Percentiles rank a stretch among this genome's conserved stretches.
phyloP scores from a whole-genome alignment of 2,113 vertebrate species.

The Cervus canadensis region DNA sequence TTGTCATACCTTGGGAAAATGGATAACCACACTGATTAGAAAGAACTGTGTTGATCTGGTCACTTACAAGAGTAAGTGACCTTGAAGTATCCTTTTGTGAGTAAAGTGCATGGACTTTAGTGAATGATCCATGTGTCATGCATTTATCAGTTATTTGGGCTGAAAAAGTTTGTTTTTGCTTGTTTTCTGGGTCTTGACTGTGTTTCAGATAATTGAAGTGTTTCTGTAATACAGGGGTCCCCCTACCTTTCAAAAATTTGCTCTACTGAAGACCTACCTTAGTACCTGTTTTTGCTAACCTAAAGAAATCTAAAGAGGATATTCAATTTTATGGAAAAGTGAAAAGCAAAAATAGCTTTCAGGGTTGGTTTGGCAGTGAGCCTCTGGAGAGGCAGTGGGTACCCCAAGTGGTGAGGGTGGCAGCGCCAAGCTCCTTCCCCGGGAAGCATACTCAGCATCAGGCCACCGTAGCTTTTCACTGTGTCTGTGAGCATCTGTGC shows the following conservation, averaged over 20 bases:
- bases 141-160: background rate
- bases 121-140: background rate
- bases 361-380: background rate
- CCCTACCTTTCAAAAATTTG: background rate
- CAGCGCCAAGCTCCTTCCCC: background rate
- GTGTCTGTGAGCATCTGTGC: background rate
- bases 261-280: background rate
- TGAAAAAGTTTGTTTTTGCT: background rate
- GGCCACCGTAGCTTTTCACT: background rate
- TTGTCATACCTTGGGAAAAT: background rate
- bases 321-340: background rate
- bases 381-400: background rate
- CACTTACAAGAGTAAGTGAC: background rate
- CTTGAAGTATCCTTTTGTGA: background rate
- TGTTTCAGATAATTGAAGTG: background rate
- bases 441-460: background rate
- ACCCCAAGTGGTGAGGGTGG: background rate
- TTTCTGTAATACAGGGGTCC: background rate
- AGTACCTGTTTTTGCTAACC: background rate
- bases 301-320: background rate
- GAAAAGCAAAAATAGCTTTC: background rate
- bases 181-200: background rate
- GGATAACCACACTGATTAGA: background rate
- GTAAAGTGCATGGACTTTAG: background rate
- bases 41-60: background rate